These are phyloP conservation scores for Lasioglossum leucozonium DNA, from an alignment of 2,888 invertebrate species.

Conservation along the genomic window DNA sequence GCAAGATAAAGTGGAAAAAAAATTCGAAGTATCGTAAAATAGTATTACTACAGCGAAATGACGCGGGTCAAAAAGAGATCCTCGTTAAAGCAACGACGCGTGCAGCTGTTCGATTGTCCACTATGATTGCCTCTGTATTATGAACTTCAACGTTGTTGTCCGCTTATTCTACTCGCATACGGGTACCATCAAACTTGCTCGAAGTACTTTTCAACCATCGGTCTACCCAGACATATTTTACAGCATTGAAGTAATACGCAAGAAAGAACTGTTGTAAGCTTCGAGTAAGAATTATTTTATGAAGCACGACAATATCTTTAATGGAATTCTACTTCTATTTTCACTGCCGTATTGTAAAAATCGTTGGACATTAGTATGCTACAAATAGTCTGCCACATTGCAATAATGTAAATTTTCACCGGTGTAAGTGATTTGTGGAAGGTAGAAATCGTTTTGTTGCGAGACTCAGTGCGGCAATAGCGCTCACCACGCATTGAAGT, in stretches of 20 bases:
- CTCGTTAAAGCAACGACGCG: constrained; percentile 48
- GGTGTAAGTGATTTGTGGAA: neutral
- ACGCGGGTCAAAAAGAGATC: constrained; percentile 26
- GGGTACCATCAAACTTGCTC: constrained; percentile 41
- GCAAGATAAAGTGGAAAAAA: no score
- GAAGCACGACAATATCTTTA: neutral
- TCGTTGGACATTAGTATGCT: neutral
- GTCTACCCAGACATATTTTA: neutral
- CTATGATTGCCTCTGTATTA: neutral
- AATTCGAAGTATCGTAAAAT: no score
- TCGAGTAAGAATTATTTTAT: neutral
- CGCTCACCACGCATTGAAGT: constrained; percentile 8
- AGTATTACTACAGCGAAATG: constrained; percentile 10
- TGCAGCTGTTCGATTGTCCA: constrained; percentile 50
- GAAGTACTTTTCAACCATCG: neutral
- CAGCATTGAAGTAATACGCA: neutral
- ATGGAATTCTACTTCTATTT: neutral
- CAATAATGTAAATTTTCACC: neutral
- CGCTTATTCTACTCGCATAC: constrained; percentile 46
- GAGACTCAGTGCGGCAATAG: neutral
- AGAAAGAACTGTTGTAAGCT: neutral
- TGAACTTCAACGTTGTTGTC: constrained; percentile 33
- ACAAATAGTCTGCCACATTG: neutral
- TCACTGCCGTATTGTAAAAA: neutral
- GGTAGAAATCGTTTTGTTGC: constrained; percentile 11